phyloP scores from a whole-genome alignment of 2,113 vertebrate species.

The Turdus rufiventris region DNA sequence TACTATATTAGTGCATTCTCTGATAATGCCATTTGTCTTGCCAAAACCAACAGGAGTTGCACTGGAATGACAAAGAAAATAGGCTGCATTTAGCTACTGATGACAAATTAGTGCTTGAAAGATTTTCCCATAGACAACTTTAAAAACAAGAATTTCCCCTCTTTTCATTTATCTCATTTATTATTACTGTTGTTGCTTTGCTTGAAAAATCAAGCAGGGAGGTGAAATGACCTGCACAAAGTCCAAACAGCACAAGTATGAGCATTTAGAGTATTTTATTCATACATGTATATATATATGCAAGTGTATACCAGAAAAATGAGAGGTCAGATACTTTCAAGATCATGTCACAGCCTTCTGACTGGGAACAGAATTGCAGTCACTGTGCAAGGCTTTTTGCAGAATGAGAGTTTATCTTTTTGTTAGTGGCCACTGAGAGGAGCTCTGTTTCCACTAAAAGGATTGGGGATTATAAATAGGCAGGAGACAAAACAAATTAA shows the following conservation, averaged over 20 bases:
- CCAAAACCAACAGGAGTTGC: not conserved
- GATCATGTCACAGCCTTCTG: not conserved
- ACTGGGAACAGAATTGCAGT: not conserved
- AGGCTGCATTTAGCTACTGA: not conserved
- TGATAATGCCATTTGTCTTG: not conserved
- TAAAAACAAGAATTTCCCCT: not conserved
- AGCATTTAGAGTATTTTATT: not conserved
- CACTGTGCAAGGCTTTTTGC: not conserved
- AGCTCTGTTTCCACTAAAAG: slow-evolving; percentile 32
- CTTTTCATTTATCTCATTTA: not conserved
- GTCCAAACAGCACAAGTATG: not conserved
- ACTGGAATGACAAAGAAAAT: not conserved
- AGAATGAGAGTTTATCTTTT: not conserved
- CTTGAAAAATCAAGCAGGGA: not conserved
- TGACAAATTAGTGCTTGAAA: not conserved
- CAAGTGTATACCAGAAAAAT: not conserved
- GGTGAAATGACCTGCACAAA: not conserved
- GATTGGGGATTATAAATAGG: not conserved
- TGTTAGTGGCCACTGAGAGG: slow-evolving; percentile 32
- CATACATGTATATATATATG: not conserved
- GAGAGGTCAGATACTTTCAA: not conserved
- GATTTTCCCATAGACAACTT: not conserved
- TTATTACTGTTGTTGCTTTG: not conserved
- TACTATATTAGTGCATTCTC: not conserved
- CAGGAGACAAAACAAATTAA: not conserved